Evolutionary conservation across 2,113 vertebrate genomes (phyloP), one percentile per base, ranked within the genome.

Genomic region (Lichenostomus cassidix): DNA sequence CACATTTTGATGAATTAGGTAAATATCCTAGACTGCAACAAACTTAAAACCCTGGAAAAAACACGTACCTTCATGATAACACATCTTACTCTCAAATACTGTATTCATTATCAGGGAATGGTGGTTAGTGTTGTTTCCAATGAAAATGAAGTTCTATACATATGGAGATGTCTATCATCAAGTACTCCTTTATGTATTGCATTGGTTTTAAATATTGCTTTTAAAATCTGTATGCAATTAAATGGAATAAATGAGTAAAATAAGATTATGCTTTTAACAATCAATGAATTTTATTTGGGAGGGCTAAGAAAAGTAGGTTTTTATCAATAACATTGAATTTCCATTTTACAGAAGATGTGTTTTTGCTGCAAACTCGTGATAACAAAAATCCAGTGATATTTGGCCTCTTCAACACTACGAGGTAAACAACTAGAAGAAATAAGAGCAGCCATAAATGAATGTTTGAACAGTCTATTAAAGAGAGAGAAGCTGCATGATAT

Each of bases 1-100:
- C 99, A 0, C 97, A 99, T 96, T 99, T 99, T 97, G 99, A 99
- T 95, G 98, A 99, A 85, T 97, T 99, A 35, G 99, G 99, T 99
- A 98, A 97, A 70, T 87, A 79, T 80, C n/a, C 9, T 68, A 49
- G 15, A 17, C 17, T 65, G 20, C 37, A 82, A 63, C 11, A 59
- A 83, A 69, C 27, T 49, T 42, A 71, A 83, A 95, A 52, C 4
- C 21, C 20, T 29, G 11, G 10, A 63, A 4, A 82, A 84, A 91
- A 3, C 7, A 4, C 41, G 14, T 1, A 23, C 4, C 58, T 88
- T 53, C 9, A 53, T 47, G 15, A 63, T 49, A 84, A 56, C 12
- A 39, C 24, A 35, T 41, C 13, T 80, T 67, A 23, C 25, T 47
- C 24, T 37, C 53, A 56, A 84, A 59, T 70, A 67, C 12, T 76